Conservation (phyloP, 2,888 invertebrate species). For the Leucophenga maculata region DNA sequence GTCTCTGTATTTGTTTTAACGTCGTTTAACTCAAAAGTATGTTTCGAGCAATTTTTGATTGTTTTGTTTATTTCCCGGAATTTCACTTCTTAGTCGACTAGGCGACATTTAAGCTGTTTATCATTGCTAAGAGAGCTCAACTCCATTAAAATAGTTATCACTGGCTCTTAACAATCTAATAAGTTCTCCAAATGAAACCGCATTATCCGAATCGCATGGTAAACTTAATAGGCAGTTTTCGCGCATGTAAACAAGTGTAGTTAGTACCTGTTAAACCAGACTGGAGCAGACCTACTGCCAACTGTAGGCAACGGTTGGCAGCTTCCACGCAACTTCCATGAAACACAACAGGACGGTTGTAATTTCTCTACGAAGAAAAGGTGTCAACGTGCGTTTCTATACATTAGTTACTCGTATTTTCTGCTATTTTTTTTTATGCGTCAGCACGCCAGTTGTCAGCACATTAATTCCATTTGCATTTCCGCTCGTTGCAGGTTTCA, state of each 20-base stretch:
- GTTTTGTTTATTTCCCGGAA: too few species aligned
- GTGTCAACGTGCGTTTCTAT: conserved; percentile 22
- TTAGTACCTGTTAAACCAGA: conserved; percentile 64
- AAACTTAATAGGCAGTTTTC: conserved; percentile 5
- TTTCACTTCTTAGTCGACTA: too few species aligned
- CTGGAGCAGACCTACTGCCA: conserved; percentile 22
- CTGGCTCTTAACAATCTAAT: too few species aligned
- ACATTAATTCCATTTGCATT: conserved; percentile 63
- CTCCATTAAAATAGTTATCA: too few species aligned
- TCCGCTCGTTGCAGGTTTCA: conserved; percentile 63
- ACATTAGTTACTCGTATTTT: not conserved
- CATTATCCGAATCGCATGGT: not conserved
- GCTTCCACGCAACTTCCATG: not conserved
- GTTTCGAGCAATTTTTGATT: too few species aligned
- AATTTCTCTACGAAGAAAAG: conserved; percentile 7
- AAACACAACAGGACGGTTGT: not conserved
- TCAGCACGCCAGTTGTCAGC: conserved; percentile 28
- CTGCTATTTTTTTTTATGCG: not conserved
- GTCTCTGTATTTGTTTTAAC: too few species aligned
- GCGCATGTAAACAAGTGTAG: conserved; percentile 60
- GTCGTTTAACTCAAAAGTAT: too few species aligned
- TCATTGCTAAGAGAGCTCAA: too few species aligned
- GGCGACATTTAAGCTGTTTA: too few species aligned
- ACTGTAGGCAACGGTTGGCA: not conserved
- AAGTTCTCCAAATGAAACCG: too few species aligned